Evolutionary conservation across 2,888 invertebrate species (phyloP).

Genomic region (Ramazzottius varieornatus): DNA sequence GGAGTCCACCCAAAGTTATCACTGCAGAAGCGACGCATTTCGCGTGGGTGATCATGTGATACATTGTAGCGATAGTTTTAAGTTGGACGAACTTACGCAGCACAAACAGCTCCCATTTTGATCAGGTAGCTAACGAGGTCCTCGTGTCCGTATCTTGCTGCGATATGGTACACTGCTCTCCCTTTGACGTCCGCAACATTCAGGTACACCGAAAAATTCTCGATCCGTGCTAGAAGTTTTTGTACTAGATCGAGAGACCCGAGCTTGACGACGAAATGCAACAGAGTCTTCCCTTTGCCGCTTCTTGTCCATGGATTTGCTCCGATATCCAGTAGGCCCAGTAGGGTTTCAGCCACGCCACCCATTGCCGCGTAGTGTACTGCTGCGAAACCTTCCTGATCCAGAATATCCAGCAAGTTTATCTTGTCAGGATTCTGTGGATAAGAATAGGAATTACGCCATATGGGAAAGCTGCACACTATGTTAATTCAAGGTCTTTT

Average conservation of each 20-base stretch:
- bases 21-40: not conserved
- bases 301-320: conserved; percentile 18
- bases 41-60: too few species aligned
- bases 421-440: not conserved
- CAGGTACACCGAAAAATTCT: too few species aligned
- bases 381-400: not conserved
- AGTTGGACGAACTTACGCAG: not conserved
- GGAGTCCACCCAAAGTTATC: not conserved
- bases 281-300: conserved; percentile 20
- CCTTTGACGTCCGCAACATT: too few species aligned
- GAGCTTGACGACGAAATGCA: conserved; percentile 23
- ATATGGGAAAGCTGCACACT: too few species aligned
- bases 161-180: not conserved
- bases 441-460: too few species aligned
- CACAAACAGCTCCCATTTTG: not conserved
- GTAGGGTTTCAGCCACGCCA: conserved; percentile 18
- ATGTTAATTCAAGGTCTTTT: too few species aligned
- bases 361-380: conserved; percentile 9
- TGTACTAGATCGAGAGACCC: too few species aligned
- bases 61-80: too few species aligned
- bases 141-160: not conserved
- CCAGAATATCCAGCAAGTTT: not conserved
- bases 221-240: too few species aligned
- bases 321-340: conserved; percentile 18
- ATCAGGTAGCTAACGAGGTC: not conserved